Evolutionary conservation across 2,797 vertebrate species (phyloP), one percentile per base, ranked within the genome.

Genomic region (Danio tinwini): DNA sequence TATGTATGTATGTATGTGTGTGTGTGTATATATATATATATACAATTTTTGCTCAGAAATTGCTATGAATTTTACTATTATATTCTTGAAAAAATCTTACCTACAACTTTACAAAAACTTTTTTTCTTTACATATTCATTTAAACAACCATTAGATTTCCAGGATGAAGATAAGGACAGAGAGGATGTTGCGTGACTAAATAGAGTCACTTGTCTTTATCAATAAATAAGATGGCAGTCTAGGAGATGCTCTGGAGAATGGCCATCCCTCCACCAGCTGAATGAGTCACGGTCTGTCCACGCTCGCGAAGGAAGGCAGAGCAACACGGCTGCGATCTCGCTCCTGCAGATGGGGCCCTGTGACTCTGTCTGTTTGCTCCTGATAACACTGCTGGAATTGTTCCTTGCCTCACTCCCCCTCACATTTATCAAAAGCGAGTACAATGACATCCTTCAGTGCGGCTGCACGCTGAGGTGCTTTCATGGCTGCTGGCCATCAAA

Each of bases 341-440:
- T 81, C 84, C 82, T 69, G 70, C 76, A 85, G 87, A 86, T 84
- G 82, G 74, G 72, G 69, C 19, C 89, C 82, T 81, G 64, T 61
- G 81, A 87, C 71, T 85, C 76, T 83, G 84, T 86, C 90, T 92
- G 89, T 87, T 91, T 88, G 84, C 78, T 87, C 80, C 89, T 84
- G 92, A 92, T 92, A 92, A 91, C 91, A 89, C 85, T 87, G 85
- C 75, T 85, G 76, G 84, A 90, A 92, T 90, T 89, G 90, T 90
- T 88, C 86, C 82, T 87, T 65, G 7, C 77, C 37, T 71, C 55
- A 73, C 69, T 80, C 82, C 76, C 10, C 19, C 73, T 83, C 84
- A 76, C 88, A 88, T 91, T 90, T 87, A 92, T 91, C 90, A 90
- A 89, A 89, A 85, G 76, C 49, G 53, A 84, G 86, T 49, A 89